These are phyloP conservation scores for Nymphalis urticae DNA, from an alignment of 2,888 invertebrate genomes.

Conservation along the genomic window DNA sequence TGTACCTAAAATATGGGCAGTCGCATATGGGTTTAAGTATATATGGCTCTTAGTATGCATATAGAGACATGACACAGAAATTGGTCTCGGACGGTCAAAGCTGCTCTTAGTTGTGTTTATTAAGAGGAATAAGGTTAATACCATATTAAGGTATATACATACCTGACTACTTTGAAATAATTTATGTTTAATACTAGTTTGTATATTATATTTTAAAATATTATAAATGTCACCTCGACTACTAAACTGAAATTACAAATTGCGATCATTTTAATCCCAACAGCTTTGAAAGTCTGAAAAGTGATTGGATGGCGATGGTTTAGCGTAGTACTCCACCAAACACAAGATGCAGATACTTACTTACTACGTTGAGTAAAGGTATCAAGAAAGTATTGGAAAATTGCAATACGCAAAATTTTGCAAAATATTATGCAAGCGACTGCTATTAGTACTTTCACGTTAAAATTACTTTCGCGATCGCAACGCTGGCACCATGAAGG, in stretches of 20 bases:
- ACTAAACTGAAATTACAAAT: constrained; percentile 6
- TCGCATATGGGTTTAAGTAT: background rate
- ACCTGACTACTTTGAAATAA: no score
- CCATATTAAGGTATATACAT: background rate
- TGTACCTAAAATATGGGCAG: background rate
- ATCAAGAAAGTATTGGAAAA: background rate
- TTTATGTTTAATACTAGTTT: no score
- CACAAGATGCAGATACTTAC: background rate
- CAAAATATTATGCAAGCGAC: background rate
- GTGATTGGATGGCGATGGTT: constrained; percentile 9
- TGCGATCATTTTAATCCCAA: constrained; percentile 11
- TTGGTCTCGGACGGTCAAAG: background rate
- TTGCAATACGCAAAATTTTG: background rate
- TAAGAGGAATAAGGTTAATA: background rate
- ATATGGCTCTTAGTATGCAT: no score
- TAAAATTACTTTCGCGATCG: background rate
- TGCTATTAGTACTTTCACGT: background rate
- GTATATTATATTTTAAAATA: no score
- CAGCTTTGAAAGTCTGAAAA: constrained; percentile 11
- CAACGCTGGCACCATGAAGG: background rate
- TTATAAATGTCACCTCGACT: background rate
- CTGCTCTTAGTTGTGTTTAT: background rate
- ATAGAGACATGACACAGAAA: background rate
- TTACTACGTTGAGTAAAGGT: background rate
- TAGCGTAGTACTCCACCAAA: background rate